phyloP scores from a whole-genome alignment of 2,797 vertebrate genomes.

The Bradypus variegatus region DNA sequence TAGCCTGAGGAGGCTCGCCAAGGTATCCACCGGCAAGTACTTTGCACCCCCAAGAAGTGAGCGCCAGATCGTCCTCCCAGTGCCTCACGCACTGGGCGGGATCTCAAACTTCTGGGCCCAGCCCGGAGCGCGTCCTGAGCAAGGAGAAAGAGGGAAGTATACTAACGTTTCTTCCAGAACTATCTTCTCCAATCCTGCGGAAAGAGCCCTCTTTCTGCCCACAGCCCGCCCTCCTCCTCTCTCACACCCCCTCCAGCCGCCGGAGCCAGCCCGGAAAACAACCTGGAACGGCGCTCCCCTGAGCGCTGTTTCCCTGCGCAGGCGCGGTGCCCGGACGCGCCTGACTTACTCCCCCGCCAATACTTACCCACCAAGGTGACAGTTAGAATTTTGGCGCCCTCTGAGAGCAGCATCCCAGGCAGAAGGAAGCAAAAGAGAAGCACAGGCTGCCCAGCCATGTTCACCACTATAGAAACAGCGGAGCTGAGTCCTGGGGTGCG shows the following conservation, averaged over 20 bases:
- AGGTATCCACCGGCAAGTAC: background rate
- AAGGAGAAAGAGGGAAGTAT: too few species aligned
- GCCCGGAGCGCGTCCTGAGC: background rate
- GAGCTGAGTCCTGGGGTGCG: background rate
- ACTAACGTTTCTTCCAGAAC: background rate
- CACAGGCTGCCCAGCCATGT: background rate
- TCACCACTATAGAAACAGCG: rapidly evolving
- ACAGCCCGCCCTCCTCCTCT: background rate
- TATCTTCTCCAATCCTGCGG: background rate
- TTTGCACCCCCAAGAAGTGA: background rate
- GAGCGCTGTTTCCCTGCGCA: background rate
- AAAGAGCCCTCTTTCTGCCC: background rate
- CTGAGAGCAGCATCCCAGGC: background rate
- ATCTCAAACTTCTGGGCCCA: background rate
- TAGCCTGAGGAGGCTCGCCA: background rate
- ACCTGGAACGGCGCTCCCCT: too few species aligned
- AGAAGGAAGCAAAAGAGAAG: background rate
- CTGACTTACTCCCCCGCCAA: background rate
- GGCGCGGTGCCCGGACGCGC: rapidly evolving
- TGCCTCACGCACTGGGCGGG: background rate
- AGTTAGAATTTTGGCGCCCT: slow-evolving; percentile 50
- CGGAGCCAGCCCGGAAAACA: background rate
- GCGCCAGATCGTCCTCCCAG: background rate
- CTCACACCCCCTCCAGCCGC: too few species aligned
- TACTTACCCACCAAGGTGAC: slow-evolving; percentile 17